Percentiles rank a stretch among this genome's conserved stretches.
phyloP scores from a whole-genome alignment of 1,140 invertebrate genomes.

The Manduca sexta region DNA sequence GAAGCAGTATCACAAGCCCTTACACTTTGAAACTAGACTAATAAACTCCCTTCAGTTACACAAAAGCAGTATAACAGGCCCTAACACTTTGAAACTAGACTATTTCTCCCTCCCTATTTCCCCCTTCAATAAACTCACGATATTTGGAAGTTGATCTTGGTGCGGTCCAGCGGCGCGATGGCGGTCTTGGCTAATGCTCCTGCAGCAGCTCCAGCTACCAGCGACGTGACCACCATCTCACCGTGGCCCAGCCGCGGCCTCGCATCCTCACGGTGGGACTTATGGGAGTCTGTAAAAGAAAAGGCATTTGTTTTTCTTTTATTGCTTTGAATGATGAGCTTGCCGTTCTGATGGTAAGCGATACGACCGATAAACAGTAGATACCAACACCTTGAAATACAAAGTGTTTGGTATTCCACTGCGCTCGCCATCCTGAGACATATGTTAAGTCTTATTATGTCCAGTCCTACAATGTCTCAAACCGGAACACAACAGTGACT shows the following conservation, averaged over 20 bases:
- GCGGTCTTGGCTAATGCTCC: conserved; percentile 96
- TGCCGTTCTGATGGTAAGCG: no score
- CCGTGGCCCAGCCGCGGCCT: conserved; percentile 12
- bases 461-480: no score
- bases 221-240: conserved; percentile 77
- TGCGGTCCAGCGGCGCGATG: conserved; percentile 97
- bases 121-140: no score
- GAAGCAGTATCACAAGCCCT: background rate
- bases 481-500: no score
- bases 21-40: background rate
- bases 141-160: conserved; percentile 98
- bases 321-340: background rate
- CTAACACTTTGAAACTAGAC: background rate
- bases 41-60: no score
- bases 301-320: background rate
- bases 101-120: no score
- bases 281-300: background rate
- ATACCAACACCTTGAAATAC: no score
- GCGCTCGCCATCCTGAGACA: no score
- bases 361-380: no score
- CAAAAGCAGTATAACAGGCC: background rate
- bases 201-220: conserved; percentile 88
- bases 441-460: no score
- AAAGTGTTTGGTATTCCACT: no score
- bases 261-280: background rate